Evolutionary conservation across 2,888 invertebrate species (phyloP).

Genomic region (Macrosoma leucophasiata): DNA sequence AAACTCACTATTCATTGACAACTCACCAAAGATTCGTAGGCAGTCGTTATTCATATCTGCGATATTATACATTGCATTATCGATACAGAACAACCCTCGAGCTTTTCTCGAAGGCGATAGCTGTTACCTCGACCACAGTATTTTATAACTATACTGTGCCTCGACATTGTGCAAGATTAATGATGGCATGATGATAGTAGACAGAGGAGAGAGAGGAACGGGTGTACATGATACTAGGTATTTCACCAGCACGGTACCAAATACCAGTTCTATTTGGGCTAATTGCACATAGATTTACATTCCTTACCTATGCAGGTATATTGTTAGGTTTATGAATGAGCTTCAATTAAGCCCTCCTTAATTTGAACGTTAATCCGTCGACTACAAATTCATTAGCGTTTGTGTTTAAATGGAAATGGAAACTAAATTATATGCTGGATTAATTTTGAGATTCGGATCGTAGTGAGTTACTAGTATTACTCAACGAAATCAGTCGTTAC

Average conservation of each 20-base stretch:
- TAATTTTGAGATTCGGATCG: too few relatives aligned
- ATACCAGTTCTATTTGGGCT: slow-evolving; percentile 39
- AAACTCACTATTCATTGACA: too few relatives aligned
- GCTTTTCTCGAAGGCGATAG: slow-evolving; percentile 41
- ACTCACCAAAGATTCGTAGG: too few relatives aligned
- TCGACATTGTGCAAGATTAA: slow-evolving; percentile 62
- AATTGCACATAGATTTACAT: slow-evolving; percentile 49
- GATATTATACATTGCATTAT: slow-evolving; percentile 47
- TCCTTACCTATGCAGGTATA: slow-evolving; percentile 32
- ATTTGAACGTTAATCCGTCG: slow-evolving; percentile 24
- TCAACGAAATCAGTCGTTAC: too few relatives aligned
- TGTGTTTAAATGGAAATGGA: slow-evolving; percentile 27
- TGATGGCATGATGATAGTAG: slow-evolving; percentile 53
- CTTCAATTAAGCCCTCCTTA: slow-evolving; percentile 37
- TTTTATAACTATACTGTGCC: too few relatives aligned
- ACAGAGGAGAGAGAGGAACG: slow-evolving; percentile 33
- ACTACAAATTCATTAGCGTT: slow-evolving; percentile 26
- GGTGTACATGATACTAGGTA: slow-evolving; percentile 29
- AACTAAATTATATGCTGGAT: too few relatives aligned
- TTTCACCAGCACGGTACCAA: slow-evolving; percentile 34
- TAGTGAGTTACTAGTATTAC: too few relatives aligned
- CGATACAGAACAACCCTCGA: slow-evolving; percentile 50
- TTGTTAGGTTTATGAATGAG: slow-evolving; percentile 48
- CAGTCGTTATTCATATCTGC: slow-evolving; percentile 38
- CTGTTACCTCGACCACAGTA: too few relatives aligned